Conservation (phyloP, 2,888 invertebrate species). For the Chelonus formosanus region DNA sequence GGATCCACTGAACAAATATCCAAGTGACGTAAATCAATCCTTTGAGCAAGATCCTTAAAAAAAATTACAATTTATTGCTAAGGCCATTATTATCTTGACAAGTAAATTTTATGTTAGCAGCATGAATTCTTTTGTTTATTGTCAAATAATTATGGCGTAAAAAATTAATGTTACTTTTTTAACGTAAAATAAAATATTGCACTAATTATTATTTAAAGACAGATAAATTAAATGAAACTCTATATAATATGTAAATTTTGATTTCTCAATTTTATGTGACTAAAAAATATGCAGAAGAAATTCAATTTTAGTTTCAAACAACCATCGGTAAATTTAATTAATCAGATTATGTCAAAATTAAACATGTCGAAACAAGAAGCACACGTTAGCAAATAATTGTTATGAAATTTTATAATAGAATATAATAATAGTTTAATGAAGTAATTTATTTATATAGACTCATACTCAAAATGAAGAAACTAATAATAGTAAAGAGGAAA, state of each 20-base stretch:
- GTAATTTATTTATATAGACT: constrained; percentile 18
- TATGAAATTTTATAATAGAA: constrained; percentile 6
- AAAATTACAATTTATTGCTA: neutral
- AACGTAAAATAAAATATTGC: constrained; percentile 8
- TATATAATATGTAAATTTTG: neutral
- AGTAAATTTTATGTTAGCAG: too few relatives aligned
- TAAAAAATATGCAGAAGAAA: constrained; percentile 38
- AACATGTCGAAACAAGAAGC: constrained; percentile 39
- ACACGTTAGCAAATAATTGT: neutral
- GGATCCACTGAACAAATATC: constrained; percentile 97
- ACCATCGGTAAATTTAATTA: constrained; percentile 33
- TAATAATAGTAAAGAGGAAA: constrained; percentile 3
- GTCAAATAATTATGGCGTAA: too few relatives aligned
- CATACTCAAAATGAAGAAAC: constrained; percentile 15
- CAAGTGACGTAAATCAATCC: constrained; percentile 85
- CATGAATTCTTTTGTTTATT: too few relatives aligned
- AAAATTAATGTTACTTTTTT: neutral
- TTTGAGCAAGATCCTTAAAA: constrained; percentile 75
- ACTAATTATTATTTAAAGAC: constrained; percentile 29
- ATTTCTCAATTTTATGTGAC: neutral
- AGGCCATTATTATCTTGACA: too few relatives aligned
- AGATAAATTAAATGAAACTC: neutral
- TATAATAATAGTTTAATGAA: constrained; percentile 13
- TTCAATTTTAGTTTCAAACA: constrained; percentile 31
- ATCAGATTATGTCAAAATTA: constrained; percentile 41